Conservation (phyloP, 1,140 invertebrate species). For the Babylonia areolata region DNA sequence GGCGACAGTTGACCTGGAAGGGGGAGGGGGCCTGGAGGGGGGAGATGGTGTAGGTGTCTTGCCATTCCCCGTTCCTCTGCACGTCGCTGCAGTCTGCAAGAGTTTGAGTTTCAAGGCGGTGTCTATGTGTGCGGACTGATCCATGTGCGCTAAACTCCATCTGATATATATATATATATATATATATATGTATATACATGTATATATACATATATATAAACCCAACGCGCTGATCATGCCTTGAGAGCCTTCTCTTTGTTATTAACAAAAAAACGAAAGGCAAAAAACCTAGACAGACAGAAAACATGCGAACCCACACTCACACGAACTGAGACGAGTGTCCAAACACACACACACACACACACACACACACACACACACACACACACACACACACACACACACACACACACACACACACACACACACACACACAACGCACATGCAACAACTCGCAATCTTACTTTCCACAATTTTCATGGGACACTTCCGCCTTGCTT, state of each 20-base stretch:
- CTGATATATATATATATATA: background rate
- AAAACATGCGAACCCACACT: background rate
- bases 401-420: background rate
- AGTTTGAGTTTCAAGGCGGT: too few relatives aligned
- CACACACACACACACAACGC: background rate
- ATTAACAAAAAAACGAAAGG: background rate
- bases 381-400: background rate
- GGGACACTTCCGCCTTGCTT: too few relatives aligned
- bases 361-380: background rate
- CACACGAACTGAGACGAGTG: background rate
- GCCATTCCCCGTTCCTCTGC: background rate
- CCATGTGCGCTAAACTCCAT: too few relatives aligned
- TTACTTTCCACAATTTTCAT: too few relatives aligned
- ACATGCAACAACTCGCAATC: background rate
- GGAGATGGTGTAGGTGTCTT: background rate
- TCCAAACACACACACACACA: background rate
- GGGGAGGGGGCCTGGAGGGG: background rate
- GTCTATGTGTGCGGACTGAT: too few relatives aligned
- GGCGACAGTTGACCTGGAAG: constrained; percentile 20
- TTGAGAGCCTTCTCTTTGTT: too few relatives aligned
- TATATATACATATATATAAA: background rate
- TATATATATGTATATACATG: background rate
- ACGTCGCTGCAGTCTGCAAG: constrained; percentile 35
- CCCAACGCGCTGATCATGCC: too few relatives aligned
- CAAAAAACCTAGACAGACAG: background rate